Evolutionary conservation across 2,113 vertebrate species (phyloP).

Genomic region (Passer domesticus): DNA sequence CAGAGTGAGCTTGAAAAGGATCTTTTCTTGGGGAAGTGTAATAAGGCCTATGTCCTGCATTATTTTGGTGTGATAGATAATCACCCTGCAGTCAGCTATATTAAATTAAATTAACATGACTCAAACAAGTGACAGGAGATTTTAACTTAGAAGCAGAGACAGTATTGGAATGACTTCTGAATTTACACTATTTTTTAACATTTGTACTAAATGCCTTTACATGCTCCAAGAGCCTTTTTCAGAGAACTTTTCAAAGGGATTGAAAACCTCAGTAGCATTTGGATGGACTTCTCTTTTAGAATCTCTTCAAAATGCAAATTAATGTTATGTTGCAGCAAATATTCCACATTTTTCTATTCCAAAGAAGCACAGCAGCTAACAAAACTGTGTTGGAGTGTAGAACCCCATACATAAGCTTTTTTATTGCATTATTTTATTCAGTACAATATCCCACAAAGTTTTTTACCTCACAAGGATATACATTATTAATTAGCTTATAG

Average conservation of each 20-base stretch:
- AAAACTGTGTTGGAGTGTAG: neutral
- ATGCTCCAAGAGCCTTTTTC: neutral
- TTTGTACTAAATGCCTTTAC: neutral
- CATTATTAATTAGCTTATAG: neutral
- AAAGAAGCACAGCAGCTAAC: neutral
- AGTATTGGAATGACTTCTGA: neutral
- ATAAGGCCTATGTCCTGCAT: neutral
- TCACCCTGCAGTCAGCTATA: neutral
- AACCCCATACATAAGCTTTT: neutral
- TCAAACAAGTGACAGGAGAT: neutral
- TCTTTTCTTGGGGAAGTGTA: neutral
- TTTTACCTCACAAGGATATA: neutral
- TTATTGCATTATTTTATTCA: neutral
- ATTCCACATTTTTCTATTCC: neutral
- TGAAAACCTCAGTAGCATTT: neutral
- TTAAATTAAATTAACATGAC: neutral
- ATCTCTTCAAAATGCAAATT: neutral
- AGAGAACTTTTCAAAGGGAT: neutral
- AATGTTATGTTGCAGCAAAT: neutral
- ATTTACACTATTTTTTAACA: neutral
- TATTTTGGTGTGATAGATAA: neutral
- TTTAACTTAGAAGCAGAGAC: neutral
- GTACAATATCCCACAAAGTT: neutral
- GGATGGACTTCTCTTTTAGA: neutral
- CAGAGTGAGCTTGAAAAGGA: neutral